Percentiles rank a stretch among this genome's conserved stretches.
These are phyloP conservation scores for Stenoptilia bipunctidactyla DNA, from an alignment of 2,888 invertebrate genomes.

Conservation along the genomic window DNA sequence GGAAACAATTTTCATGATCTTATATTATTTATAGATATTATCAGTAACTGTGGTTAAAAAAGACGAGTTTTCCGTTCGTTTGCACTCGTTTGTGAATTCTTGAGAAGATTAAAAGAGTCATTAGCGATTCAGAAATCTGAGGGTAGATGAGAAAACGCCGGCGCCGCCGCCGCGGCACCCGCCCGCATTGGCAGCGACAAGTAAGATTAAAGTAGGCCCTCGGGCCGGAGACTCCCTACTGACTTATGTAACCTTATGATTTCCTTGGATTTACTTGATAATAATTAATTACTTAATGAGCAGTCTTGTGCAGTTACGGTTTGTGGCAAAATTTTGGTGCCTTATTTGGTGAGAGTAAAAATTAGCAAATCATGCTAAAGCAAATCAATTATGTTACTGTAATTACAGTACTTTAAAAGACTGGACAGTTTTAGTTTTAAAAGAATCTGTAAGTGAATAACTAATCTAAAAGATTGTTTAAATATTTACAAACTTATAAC, in stretches of 20 bases:
- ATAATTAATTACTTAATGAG: slow-evolving; percentile 14
- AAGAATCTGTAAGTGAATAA: no score
- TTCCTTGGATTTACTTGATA: slow-evolving; percentile 14
- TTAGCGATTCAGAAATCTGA: slow-evolving; percentile 55
- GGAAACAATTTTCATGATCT: no score
- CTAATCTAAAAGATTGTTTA: no score
- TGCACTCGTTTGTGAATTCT: slow-evolving; percentile 56
- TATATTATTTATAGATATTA: no score
- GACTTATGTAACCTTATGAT: slow-evolving; percentile 14
- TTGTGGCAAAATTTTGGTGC: slow-evolving; percentile 3
- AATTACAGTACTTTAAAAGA: no score
- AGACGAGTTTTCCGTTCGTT: slow-evolving; percentile 19
- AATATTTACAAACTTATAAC: no score
- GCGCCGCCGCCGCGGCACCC: slow-evolving; percentile 30
- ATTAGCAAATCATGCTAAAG: no score
- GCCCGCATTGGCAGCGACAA: slow-evolving; percentile 40
- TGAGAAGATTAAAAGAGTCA: slow-evolving; percentile 63
- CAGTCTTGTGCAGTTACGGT: neutral
- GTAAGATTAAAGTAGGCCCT: slow-evolving; percentile 50
- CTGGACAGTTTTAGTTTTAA: no score
- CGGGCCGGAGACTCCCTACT: slow-evolving; percentile 22
- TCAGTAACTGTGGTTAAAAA: no score
- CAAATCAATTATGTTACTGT: no score
- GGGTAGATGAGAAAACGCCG: slow-evolving; percentile 19
- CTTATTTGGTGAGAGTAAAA: neutral